Evolutionary conservation across 2,797 vertebrate species (phyloP).

Genomic region (Acanthurus tractus): DNA sequence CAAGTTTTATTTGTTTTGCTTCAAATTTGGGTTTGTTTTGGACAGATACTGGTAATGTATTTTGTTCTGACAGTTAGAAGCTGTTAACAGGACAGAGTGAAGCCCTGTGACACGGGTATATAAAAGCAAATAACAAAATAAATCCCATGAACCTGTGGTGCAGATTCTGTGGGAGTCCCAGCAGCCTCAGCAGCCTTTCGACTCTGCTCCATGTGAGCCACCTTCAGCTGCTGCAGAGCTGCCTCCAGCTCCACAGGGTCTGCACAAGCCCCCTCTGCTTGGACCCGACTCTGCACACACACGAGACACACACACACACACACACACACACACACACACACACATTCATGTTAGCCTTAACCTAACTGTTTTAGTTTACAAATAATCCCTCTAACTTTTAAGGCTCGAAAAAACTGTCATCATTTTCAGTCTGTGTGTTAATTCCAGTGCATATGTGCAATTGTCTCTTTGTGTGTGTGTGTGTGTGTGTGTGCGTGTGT

Average conservation of each 20-base stretch:
- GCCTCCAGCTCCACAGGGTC: conserved; percentile 81
- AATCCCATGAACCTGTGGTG: conserved; percentile 81
- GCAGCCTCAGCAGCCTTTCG: conserved; percentile 17
- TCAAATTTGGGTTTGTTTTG: too few relatives aligned
- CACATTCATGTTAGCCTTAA: neutral
- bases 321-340: neutral
- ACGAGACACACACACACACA: neutral
- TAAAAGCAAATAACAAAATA: too few relatives aligned
- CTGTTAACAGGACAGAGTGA: too few relatives aligned
- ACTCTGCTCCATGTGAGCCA: conserved; percentile 38
- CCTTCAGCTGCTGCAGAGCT: conserved; percentile 74
- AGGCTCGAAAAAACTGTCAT: too few relatives aligned
- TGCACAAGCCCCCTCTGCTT: conserved; percentile 48
- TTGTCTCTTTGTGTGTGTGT: neutral
- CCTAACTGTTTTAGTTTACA: too few relatives aligned
- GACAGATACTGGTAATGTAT: too few relatives aligned
- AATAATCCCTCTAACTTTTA: too few relatives aligned
- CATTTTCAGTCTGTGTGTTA: too few relatives aligned
- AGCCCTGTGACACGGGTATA: too few relatives aligned
- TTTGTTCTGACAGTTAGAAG: too few relatives aligned
- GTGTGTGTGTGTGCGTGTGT: neutral
- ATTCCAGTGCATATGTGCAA: too few relatives aligned
- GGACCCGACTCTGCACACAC: conserved; percentile 44
- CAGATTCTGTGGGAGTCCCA: neutral
- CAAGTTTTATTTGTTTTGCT: too few relatives aligned